These are phyloP conservation scores for Pseudopodoces humilis DNA, from an alignment of 2,113 vertebrate genomes.

Conservation along the genomic window DNA sequence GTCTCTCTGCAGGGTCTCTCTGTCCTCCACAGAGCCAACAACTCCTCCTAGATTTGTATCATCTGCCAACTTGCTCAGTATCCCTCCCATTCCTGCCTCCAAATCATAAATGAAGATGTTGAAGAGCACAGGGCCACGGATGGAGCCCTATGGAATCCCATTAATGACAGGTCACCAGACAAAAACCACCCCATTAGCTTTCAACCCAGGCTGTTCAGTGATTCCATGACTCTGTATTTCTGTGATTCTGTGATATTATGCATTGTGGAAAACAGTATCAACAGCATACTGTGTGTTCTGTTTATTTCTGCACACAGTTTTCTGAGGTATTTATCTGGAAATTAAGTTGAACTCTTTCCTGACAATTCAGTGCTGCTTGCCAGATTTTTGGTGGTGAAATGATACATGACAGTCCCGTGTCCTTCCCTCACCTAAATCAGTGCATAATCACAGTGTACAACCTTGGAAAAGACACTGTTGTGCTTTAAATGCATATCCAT, in stretches of 20 bases:
- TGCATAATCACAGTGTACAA: not conserved
- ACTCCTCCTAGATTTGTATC: not conserved
- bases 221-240: not conserved
- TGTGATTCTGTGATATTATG: not conserved
- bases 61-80: not conserved
- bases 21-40: fast-evolving
- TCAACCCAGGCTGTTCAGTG: not conserved
- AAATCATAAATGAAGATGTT: not conserved
- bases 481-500: not conserved
- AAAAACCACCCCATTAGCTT: not conserved
- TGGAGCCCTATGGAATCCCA: no score
- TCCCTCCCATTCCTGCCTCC: not conserved
- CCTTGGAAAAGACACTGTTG: not conserved
- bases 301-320: not conserved
- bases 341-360: not conserved
- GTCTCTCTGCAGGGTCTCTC: not conserved
- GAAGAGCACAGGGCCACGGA: not conserved
- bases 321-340: not conserved
- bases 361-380: not conserved
- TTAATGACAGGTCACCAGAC: not conserved
- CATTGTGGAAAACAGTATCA: not conserved
- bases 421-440: not conserved
- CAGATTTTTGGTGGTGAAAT: not conserved
- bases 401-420: not conserved
- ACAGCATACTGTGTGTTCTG: not conserved